These are phyloP conservation scores for Axinella damicornis DNA, from an alignment of 37 sponge, comb jelly and placozoan genomes.

Conservation along the genomic window DNA sequence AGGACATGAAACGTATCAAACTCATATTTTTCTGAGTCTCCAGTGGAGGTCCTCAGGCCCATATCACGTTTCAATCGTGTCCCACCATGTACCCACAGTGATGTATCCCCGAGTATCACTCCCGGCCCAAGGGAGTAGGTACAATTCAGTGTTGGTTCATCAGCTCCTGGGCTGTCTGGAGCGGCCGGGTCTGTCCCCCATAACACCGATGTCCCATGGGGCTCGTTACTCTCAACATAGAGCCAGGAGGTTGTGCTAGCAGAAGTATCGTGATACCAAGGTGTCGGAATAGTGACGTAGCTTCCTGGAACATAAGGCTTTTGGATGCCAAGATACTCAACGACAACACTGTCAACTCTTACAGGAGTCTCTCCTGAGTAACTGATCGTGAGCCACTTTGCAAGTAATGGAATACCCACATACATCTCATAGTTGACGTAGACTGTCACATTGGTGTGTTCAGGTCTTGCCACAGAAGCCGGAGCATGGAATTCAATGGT, in stretches of 20 bases:
- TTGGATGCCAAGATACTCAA: conserved; percentile 45
- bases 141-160: conserved; percentile 50
- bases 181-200: conserved; percentile 27
- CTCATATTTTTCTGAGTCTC: neutral
- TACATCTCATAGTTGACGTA: conserved; percentile 70
- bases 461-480: conserved; percentile 6
- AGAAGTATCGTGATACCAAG: conserved; percentile 32
- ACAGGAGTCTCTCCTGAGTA: conserved; percentile 17
- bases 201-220: conserved; percentile 9
- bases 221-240: conserved; percentile 42
- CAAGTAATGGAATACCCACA: conserved; percentile 55
- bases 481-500: conserved; percentile 43
- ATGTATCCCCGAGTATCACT: conserved; percentile 8
- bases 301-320: conserved; percentile 45
- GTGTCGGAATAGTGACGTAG: conserved; percentile 2
- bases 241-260: conserved; percentile 64
- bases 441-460: conserved; percentile 23
- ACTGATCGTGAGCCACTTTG: conserved; percentile 64
- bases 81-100: no score
- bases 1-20: conserved; percentile 55
- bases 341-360: neutral
- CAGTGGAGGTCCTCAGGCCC: no score
- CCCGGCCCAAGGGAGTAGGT: conserved; percentile 38
- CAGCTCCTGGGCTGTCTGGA: conserved; percentile 48
- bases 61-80: no score